Evolutionary conservation across 2,797 vertebrate genomes (phyloP).

Genomic region (Cirrhinus mrigala): DNA sequence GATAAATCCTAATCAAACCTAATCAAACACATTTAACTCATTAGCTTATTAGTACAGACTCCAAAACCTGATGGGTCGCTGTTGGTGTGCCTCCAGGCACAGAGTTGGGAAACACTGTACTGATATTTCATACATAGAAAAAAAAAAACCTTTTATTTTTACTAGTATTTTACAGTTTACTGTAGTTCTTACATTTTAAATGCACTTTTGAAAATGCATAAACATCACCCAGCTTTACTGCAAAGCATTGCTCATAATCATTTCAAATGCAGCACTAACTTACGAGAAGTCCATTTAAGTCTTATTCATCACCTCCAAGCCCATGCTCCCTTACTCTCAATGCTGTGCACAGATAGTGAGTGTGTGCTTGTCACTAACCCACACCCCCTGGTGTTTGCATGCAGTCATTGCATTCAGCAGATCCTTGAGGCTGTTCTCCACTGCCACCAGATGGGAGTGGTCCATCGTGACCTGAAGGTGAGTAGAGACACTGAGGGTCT

Average conservation of each 20-base stretch:
- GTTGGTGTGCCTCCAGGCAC: not conserved
- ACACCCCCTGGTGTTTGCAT: conserved; percentile 94
- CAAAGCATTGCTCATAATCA: not conserved
- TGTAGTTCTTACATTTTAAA: not conserved
- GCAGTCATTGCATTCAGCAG: conserved; percentile 99
- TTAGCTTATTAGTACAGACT: not conserved
- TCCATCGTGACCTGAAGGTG: conserved; percentile 98
- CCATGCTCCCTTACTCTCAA: conserved; percentile 72
- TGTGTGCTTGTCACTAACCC: conserved; percentile 89
- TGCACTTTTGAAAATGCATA: not conserved
- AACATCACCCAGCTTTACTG: not conserved
- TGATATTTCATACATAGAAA: not conserved
- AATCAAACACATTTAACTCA: not conserved
- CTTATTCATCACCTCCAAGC: not conserved
- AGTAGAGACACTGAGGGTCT: conserved; percentile 75
- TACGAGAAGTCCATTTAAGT: not conserved
- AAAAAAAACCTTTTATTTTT: not conserved
- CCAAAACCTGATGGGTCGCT: not conserved
- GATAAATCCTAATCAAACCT: not conserved
- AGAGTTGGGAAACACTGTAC: not conserved
- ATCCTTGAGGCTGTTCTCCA: conserved; percentile 98
- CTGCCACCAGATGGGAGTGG: conserved; percentile 98
- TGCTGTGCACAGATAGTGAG: conserved; percentile 80
- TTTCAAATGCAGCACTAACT: not conserved
- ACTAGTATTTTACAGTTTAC: not conserved